A percentile compares a stretch with the other conserved stretches of the same genome.
Conservation (phyloP, 2,797 vertebrate species). For the Danio albolineatus region DNA sequence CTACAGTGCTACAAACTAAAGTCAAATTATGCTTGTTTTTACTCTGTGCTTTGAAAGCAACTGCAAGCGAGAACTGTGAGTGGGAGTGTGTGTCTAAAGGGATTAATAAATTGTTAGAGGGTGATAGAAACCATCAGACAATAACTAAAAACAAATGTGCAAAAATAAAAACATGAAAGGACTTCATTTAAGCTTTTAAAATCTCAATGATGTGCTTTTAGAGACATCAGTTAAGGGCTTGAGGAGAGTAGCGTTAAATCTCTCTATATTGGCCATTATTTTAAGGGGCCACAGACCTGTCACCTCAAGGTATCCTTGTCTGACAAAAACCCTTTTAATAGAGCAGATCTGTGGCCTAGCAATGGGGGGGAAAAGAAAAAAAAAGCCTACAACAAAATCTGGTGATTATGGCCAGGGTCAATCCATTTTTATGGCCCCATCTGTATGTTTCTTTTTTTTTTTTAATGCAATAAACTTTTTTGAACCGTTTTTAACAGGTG, state of each 20-base stretch:
- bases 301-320: slow-evolving; percentile 77
- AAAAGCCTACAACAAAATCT: background rate
- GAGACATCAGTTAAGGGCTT: slow-evolving; percentile 39
- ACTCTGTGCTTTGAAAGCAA: slow-evolving; percentile 28
- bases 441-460: no score
- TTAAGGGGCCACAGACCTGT: slow-evolving; percentile 79
- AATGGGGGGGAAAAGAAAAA: slow-evolving; percentile 69
- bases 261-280: slow-evolving; percentile 79
- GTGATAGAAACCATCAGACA: background rate
- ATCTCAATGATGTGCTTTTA: background rate
- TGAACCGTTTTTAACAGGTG: background rate
- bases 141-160: slow-evolving; percentile 15
- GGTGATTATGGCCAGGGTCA: background rate
- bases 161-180: slow-evolving; percentile 8
- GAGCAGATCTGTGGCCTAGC: slow-evolving; percentile 77
- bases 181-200: slow-evolving; percentile 16
- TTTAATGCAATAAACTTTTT: background rate
- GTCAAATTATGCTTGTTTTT: slow-evolving; percentile 43
- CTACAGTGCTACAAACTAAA: slow-evolving; percentile 34
- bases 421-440: background rate
- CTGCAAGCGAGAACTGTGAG: slow-evolving; percentile 18
- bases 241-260: slow-evolving; percentile 74
- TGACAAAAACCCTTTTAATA: slow-evolving; percentile 78
- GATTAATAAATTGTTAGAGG: slow-evolving; percentile 19
- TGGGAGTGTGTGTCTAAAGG: slow-evolving; percentile 41